A percentile compares a stretch with the other conserved stretches of the same genome.
phyloP scores from a whole-genome alignment of 2,888 invertebrate genomes.

The Eilema sororculum region DNA sequence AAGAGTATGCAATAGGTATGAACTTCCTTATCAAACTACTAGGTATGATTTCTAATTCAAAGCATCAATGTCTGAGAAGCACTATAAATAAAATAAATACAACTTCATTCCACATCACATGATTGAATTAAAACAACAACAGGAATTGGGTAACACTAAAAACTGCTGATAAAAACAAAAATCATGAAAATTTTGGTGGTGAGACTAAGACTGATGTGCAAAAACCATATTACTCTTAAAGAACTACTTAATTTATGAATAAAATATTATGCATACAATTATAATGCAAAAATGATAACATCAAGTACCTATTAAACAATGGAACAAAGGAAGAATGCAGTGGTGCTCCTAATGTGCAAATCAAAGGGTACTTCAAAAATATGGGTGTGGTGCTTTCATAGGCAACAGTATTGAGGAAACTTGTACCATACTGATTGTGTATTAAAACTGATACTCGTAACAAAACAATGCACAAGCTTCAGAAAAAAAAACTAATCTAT shows the following conservation, averaged over 20 bases:
- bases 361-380: constrained; percentile 61
- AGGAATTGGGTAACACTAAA: constrained; percentile 3
- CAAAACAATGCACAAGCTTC: constrained; percentile 26
- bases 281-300: constrained; percentile 54
- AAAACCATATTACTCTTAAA: neutral
- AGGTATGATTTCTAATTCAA: constrained; percentile 16
- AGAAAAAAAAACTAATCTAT: constrained; percentile 30
- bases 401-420: constrained; percentile 66
- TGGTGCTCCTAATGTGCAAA: constrained; percentile 63
- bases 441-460: constrained; percentile 22
- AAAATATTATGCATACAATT: constrained; percentile 51
- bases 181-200: constrained; percentile 1
- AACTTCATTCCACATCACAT: neutral
- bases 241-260: constrained; percentile 5
- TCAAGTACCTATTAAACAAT: constrained; percentile 66
- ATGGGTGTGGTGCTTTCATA: constrained; percentile 69
- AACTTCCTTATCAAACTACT: constrained; percentile 2
- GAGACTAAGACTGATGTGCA: neutral
- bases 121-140: neutral
- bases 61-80: constrained; percentile 9
- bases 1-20: neutral
- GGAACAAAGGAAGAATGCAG: constrained; percentile 71
- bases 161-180: neutral
- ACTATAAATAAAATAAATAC: neutral
- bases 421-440: constrained; percentile 23